phyloP scores from a whole-genome alignment of 2,888 invertebrate species.

The Caenorhabditis plicata region DNA sequence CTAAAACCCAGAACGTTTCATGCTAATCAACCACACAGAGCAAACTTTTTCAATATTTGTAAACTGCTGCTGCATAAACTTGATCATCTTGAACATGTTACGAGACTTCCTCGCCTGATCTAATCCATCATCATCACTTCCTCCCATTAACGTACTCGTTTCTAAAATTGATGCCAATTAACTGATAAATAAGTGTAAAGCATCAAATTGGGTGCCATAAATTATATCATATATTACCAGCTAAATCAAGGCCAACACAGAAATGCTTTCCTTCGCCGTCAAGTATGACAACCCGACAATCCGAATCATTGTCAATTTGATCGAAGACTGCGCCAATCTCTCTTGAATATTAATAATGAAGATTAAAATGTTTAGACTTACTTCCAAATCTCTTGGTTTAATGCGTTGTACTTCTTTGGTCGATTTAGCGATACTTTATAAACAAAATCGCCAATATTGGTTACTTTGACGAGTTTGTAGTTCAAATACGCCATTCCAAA shows the following conservation, averaged over 20 bases:
- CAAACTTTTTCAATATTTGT: slow-evolving; percentile 41
- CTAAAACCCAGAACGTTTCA: slow-evolving; percentile 59
- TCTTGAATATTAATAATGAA: slow-evolving; percentile 52
- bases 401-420: slow-evolving; percentile 83
- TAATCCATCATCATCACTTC: slow-evolving; percentile 8
- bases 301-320: slow-evolving; percentile 75
- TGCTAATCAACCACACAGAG: background rate
- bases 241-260: slow-evolving; percentile 81
- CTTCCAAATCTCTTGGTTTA: slow-evolving; percentile 79
- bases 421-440: slow-evolving; percentile 82
- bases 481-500: no score
- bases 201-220: background rate
- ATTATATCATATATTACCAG: slow-evolving; percentile 31
- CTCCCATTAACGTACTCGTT: no score
- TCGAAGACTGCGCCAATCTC: slow-evolving; percentile 83
- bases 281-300: slow-evolving; percentile 84
- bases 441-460: slow-evolving; percentile 58
- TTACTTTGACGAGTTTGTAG: slow-evolving; percentile 32
- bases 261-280: slow-evolving; percentile 85
- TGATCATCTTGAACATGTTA: slow-evolving; percentile 27
- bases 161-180: slow-evolving; percentile 5
- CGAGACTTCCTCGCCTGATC: slow-evolving; percentile 40
- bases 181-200: background rate
- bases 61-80: slow-evolving; percentile 45
- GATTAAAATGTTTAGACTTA: slow-evolving; percentile 10